phyloP scores from a whole-genome alignment of 2,113 vertebrate species.

The Paedocypris sp. region DNA sequence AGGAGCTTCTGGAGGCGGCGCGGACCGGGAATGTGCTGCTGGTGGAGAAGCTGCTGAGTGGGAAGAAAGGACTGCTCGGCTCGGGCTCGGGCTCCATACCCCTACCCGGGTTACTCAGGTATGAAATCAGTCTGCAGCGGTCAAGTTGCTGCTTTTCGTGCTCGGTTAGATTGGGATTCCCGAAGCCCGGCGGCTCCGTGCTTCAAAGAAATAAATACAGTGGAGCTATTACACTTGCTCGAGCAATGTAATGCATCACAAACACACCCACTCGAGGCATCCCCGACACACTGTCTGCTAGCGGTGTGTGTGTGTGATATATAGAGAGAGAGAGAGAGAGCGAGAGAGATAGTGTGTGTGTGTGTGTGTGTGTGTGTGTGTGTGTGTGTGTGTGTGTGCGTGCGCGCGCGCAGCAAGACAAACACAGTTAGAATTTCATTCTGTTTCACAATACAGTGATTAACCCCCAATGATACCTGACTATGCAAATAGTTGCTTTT shows the following conservation, averaged over 20 bases:
- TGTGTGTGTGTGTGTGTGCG: too few species aligned
- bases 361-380: not conserved
- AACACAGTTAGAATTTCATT: too few species aligned
- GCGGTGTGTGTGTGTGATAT: not conserved
- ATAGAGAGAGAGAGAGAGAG: not conserved
- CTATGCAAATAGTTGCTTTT: too few species aligned
- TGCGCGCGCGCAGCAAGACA: not conserved
- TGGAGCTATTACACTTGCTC: conserved; percentile 16
- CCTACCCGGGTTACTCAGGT: conserved; percentile 89
- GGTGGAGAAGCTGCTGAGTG: conserved; percentile 94
- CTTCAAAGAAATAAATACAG: not conserved
- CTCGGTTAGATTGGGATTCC: not conserved
- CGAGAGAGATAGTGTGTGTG: not conserved
- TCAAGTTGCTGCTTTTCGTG: not conserved
- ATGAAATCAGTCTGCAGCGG: conserved; percentile 42
- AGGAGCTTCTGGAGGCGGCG: conserved; percentile 93
- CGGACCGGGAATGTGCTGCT: conserved; percentile 90
- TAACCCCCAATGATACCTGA: too few species aligned
- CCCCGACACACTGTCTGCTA: conserved; percentile 8
- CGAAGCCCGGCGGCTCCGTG: not conserved
- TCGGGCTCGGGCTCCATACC: conserved; percentile 85
- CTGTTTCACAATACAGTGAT: too few species aligned
- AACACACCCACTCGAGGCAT: conserved; percentile 30
- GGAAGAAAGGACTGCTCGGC: conserved; percentile 88
- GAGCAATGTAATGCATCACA: conserved; percentile 13